phyloP scores from a whole-genome alignment of 2,888 invertebrate genomes.

The Ophioninae sp. region DNA sequence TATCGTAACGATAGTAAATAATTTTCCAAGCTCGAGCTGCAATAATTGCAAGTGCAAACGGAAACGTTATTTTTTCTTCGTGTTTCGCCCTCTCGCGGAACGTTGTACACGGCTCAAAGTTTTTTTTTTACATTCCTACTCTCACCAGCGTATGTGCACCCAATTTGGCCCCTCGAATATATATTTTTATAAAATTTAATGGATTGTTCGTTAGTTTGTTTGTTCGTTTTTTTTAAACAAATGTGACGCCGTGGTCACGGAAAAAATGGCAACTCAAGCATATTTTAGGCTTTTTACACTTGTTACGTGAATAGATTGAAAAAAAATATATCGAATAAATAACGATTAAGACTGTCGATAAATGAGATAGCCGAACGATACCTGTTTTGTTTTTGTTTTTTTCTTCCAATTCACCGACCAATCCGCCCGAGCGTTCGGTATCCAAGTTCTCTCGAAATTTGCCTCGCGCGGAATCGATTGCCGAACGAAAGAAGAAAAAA shows the following conservation, averaged over 20 bases:
- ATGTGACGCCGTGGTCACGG: neutral
- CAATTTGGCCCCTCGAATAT: too few species aligned
- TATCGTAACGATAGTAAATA: neutral
- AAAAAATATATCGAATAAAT: neutral
- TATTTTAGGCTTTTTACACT: constrained; percentile 65
- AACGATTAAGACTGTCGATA: constrained; percentile 16
- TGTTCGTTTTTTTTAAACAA: neutral
- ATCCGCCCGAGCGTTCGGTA: neutral
- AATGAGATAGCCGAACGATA: neutral
- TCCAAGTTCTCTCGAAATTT: neutral
- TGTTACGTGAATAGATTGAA: constrained; percentile 48
- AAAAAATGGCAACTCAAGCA: constrained; percentile 54
- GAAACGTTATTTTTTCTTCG: neutral
- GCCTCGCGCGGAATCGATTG: neutral
- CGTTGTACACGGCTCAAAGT: constrained; percentile 59
- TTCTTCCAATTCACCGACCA: neutral
- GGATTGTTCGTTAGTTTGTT: too few species aligned
- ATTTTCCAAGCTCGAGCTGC: neutral
- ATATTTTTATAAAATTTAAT: too few species aligned
- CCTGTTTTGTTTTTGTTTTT: neutral
- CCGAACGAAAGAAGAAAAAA: neutral
- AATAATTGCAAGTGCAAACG: constrained; percentile 5
- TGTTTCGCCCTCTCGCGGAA: constrained; percentile 14
- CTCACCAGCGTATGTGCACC: constrained; percentile 31
- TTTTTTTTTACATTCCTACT: constrained; percentile 73